Conservation (phyloP, 2,113 vertebrate species). For the Dromas ardeola region DNA sequence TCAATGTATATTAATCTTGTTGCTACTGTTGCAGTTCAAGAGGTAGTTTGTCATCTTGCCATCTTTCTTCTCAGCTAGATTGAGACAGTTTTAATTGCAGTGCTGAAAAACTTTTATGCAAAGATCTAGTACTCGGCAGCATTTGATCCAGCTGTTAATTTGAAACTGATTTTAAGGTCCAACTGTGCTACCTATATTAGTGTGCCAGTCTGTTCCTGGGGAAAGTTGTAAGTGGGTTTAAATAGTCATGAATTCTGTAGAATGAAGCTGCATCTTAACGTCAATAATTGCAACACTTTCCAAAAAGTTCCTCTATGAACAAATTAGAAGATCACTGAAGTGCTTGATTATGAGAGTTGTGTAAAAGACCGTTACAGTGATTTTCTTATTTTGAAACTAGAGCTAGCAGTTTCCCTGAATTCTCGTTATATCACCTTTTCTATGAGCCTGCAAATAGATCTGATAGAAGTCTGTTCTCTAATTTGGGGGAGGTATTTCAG, state of each 20-base stretch:
- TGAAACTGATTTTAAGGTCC: background rate
- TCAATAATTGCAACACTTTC: background rate
- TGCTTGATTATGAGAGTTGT: background rate
- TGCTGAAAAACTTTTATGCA: background rate
- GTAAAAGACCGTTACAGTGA: accelerated
- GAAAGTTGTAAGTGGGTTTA: background rate
- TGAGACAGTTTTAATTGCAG: background rate
- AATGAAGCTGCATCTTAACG: background rate
- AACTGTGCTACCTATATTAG: background rate
- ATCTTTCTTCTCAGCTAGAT: background rate
- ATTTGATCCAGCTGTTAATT: background rate
- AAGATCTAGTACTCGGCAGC: background rate
- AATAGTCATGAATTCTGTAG: background rate
- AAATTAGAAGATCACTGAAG: background rate
- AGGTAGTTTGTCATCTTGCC: background rate
- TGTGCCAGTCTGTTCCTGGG: background rate
- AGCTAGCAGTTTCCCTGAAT: background rate
- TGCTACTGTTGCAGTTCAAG: background rate
- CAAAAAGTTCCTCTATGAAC: background rate
- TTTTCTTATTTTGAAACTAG: background rate
- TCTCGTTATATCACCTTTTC: background rate
- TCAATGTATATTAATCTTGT: background rate
- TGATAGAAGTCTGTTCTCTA: background rate
- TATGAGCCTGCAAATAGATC: background rate
- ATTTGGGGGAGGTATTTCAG: background rate